Evolutionary conservation across 2,113 vertebrate genomes (phyloP), one percentile per base, ranked within the genome.

Genomic region (Eurystomus gularis): DNA sequence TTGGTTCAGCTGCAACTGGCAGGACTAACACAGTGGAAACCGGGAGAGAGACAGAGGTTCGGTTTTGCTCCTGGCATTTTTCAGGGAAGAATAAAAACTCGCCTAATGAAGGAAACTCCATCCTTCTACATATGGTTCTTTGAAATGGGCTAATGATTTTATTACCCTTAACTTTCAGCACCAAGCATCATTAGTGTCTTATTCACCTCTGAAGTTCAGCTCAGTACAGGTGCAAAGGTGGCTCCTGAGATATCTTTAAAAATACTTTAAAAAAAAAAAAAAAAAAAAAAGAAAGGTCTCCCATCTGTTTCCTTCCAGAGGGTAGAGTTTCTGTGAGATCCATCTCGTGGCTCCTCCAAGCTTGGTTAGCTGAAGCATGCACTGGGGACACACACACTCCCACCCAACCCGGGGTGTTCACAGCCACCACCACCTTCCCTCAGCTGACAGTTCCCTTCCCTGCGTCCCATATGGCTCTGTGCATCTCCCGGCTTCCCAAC

Each of bases 401-500:
- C 39, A 6, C 39, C 68, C 72, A 78, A 2, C 20, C 64, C 9
- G 25, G 58, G 72, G 18, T 73, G 62, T 46, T 13, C 83, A 46
- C 84, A 76, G 82, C 88, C 79, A 35, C 75, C 55, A 31, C 54
- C 55, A 51, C 52, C 73, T 95, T 69, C 64, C 70, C 64, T 77
- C 79, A 64, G 90, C 94, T 93, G 92, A 46, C 80, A 76, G 2
- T 44, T 96, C 93, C 92, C 73, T 94, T 94, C 86, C 83, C 86
- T 85, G 85, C 66, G 69, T 95, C 94, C 72, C 96, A 80, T 28
- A 46, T 24, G 86, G 84, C 93, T 96, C 84, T 25, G 40, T 49
- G 97, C 93, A 57, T 93, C 89, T 97, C 88, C 95, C 12, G 5
- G 86, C 91, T 72, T 86, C 93, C 95, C 96, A 82, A 39, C 83